Evolutionary conservation across 2,113 vertebrate genomes (phyloP).

Genomic region (Opisthocomus hoazin): DNA sequence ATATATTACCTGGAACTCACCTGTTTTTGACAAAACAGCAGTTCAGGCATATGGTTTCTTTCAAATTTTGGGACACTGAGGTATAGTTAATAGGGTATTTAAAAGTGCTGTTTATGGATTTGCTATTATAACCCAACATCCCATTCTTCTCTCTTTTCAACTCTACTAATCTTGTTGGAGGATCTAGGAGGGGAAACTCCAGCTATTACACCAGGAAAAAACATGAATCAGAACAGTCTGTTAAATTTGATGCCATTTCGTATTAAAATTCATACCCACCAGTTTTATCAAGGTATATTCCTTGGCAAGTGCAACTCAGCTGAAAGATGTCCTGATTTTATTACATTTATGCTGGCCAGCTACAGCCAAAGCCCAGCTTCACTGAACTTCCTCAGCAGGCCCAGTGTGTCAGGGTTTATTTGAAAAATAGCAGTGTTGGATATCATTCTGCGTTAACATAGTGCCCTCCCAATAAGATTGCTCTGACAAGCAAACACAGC

Average conservation of each 20-base stretch:
- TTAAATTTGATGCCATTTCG: neutral
- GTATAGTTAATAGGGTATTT: neutral
- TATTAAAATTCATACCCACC: neutral
- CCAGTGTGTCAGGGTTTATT: neutral
- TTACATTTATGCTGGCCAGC: neutral
- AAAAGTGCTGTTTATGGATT: neutral
- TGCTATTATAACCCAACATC: neutral
- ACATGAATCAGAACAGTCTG: neutral
- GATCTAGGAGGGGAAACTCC: neutral
- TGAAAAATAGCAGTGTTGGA: neutral
- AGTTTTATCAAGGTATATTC: neutral
- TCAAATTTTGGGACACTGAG: neutral
- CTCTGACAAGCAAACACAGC: neutral
- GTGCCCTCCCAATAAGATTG: neutral
- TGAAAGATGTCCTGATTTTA: neutral
- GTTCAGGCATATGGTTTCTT: neutral
- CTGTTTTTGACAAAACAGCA: neutral
- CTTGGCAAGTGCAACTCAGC: neutral
- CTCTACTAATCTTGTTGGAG: neutral
- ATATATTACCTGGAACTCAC: neutral
- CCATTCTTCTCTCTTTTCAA: neutral
- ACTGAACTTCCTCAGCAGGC: neutral
- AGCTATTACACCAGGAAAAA: neutral
- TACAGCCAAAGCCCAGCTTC: neutral
- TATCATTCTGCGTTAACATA: neutral